phyloP scores from a whole-genome alignment of 2,113 vertebrate genomes.

The Hippopotamus amphibius region DNA sequence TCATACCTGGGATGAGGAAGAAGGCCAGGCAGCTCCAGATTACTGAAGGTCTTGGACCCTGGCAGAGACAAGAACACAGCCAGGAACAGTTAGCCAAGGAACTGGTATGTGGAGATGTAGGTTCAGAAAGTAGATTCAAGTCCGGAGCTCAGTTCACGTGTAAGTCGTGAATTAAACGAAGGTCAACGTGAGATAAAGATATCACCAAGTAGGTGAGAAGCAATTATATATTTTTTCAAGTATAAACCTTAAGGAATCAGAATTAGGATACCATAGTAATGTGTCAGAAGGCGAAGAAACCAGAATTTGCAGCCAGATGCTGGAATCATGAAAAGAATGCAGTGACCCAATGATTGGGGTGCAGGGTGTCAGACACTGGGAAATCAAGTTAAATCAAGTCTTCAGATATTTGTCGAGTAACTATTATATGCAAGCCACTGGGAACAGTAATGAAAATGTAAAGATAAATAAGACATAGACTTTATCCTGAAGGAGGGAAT shows the following conservation, averaged over 20 bases:
- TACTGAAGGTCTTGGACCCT: background rate
- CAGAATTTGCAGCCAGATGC: background rate
- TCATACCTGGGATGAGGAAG: background rate
- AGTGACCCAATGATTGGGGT: background rate
- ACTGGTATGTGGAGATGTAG: background rate
- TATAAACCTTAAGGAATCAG: background rate
- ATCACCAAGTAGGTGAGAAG: background rate
- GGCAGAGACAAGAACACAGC: background rate
- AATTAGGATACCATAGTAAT: background rate
- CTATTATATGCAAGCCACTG: background rate
- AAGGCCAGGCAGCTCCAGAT: background rate
- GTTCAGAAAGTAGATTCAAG: background rate
- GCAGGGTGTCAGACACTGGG: background rate
- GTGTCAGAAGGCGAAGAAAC: background rate
- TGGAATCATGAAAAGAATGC: background rate
- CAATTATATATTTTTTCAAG: background rate
- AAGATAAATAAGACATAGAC: background rate
- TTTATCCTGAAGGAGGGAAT: background rate
- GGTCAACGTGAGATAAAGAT: conserved; percentile 1
- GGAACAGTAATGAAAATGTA: background rate
- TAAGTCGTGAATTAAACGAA: background rate
- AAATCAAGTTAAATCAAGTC: background rate
- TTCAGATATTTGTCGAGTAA: background rate
- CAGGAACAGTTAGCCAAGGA: background rate
- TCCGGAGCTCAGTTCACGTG: background rate